phyloP scores from a whole-genome alignment of 2,888 invertebrate genomes.

The Dynastes hyllus region DNA sequence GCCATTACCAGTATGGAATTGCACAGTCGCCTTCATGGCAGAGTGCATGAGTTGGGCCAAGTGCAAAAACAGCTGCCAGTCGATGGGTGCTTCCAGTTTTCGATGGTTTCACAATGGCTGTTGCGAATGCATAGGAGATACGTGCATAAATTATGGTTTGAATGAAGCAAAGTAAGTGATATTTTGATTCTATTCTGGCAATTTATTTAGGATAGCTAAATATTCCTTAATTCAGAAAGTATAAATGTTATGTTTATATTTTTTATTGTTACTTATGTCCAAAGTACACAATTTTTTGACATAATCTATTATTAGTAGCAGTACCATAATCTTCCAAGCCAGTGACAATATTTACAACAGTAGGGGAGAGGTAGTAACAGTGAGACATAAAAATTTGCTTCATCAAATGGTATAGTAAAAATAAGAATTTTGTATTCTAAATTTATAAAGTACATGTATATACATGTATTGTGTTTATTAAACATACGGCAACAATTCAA shows the following conservation, averaged over 20 bases:
- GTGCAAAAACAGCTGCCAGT: constrained; percentile 86
- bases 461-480: no score
- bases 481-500: no score
- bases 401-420: no score
- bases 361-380: no score
- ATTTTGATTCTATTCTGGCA: not conserved
- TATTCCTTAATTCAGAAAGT: not conserved
- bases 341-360: no score
- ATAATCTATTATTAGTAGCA: no score
- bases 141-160: constrained; percentile 92
- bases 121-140: constrained; percentile 93
- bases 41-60: constrained; percentile 92
- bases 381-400: no score
- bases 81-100: constrained; percentile 88
- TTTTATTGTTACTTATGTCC: no score
- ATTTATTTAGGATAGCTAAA: constrained; percentile 6
- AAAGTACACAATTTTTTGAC: no score
- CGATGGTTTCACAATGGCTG: constrained; percentile 97
- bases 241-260: not conserved
- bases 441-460: no score
- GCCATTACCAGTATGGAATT: constrained; percentile 80
- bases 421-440: no score
- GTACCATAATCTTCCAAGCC: no score
- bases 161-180: constrained; percentile 83
- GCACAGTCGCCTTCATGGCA: constrained; percentile 93